Evolutionary conservation across 2,888 invertebrate genomes (phyloP), one percentile per base, ranked within the genome.

Genomic region (Morpho helenor): DNA sequence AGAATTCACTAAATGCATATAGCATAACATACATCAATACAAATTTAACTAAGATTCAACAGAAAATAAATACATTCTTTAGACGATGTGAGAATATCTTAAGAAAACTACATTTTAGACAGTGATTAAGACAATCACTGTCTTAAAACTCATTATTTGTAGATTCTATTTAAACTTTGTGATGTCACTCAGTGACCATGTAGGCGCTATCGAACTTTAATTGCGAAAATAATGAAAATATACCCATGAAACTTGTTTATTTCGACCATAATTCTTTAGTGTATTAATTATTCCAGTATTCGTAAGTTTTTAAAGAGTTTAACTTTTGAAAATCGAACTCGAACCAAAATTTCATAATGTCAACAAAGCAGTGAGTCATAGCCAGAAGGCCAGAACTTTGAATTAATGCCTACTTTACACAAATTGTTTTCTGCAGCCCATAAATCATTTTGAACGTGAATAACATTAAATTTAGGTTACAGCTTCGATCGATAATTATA

Each of bases 101-200:
- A 9, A 43, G 42, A 43, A 3, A 31, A 5, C 31, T 5, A 31
- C 31, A 31, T 31, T 31, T 31, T 5, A 31, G 31, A 31, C 31
- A 31, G 31, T 31, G 31, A 31, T 31, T n/a, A n/a, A n/a, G n/a
- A n/a, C n/a, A n/a, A n/a, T n/a, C n/a, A n/a, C n/a, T 31, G 31
- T 31, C 31, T 31, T 31, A 61, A 52, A 60, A 55, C 47, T 52
- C 68, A 72, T 69, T 71, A 76, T 71, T 76, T 69, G 74, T 71
- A 73, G 73, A 77, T 65, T 85, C 88, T 89, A 89, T 89, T 86
- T 87, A 82, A 77, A 85, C 82, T 80, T 76, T 80, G 75, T 89
- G 89, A 88, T 88, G 87, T 89, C 89, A 89, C 66, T 66, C 60
- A 62, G 51, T 56, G 64, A 60, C 57, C 62, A 79, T 79, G 82